Evolutionary conservation across 2,888 invertebrate species (phyloP).

Genomic region (Sesamia inferens): DNA sequence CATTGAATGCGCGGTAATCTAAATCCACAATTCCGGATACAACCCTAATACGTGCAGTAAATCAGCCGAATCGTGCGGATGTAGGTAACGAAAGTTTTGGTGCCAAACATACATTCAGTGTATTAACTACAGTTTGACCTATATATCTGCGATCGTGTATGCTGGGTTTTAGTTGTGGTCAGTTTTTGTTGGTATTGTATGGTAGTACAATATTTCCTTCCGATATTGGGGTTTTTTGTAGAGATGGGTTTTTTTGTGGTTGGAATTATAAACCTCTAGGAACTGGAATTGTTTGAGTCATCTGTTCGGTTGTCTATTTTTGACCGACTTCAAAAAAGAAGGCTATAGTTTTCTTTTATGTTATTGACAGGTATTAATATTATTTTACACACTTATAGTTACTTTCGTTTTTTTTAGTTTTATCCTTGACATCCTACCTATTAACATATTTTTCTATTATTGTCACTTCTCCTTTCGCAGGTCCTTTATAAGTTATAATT

Average conservation of each 20-base stretch:
- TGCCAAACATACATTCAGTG: slow-evolving; percentile 76
- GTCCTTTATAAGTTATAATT: too few relatives aligned
- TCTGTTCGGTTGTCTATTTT: neutral
- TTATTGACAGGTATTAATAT: too few relatives aligned
- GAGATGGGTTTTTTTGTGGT: neutral
- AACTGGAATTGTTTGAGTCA: neutral
- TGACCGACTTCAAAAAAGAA: too few relatives aligned
- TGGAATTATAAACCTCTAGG: neutral
- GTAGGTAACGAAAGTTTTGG: slow-evolving; percentile 80
- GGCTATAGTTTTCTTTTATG: too few relatives aligned
- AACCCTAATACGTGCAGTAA: slow-evolving; percentile 75
- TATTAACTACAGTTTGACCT: slow-evolving; percentile 71
- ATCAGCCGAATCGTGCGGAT: slow-evolving; percentile 77
- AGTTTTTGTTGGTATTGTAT: slow-evolving; percentile 26
- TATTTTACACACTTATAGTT: neutral
- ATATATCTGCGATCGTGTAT: slow-evolving; percentile 56
- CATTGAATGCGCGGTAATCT: slow-evolving; percentile 70
- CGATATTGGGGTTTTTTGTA: slow-evolving; percentile 1
- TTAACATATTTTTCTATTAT: neutral
- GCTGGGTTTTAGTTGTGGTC: slow-evolving; percentile 35
- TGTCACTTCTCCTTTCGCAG: neutral
- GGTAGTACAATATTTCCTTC: slow-evolving; percentile 3
- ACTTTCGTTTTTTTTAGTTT: neutral
- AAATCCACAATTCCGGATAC: slow-evolving; percentile 63
- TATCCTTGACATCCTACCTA: neutral